A percentile compares a stretch with the other conserved stretches of the same genome.
Conservation (phyloP, 2,888 invertebrate genomes). For the Epistrophella euchroma region DNA sequence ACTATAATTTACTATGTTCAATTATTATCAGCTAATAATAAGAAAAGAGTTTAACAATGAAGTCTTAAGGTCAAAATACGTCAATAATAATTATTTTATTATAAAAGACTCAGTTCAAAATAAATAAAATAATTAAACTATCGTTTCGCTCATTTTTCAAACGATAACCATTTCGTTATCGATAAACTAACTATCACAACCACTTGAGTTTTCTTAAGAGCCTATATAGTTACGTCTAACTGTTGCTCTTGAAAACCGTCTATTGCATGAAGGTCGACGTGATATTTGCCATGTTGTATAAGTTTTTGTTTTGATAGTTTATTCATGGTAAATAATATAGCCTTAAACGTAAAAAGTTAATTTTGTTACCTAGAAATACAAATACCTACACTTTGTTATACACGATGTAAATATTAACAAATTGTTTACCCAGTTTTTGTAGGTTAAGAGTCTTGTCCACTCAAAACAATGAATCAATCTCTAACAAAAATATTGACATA, state of each 20-base stretch:
- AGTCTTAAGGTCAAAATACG: slow-evolving; percentile 11
- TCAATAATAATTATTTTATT: slow-evolving; percentile 1
- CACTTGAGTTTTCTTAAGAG: slow-evolving; percentile 15
- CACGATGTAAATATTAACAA: background rate
- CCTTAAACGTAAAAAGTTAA: background rate
- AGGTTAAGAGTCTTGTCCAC: slow-evolving; percentile 1
- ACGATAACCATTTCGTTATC: slow-evolving; percentile 16
- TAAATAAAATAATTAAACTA: slow-evolving; percentile 2
- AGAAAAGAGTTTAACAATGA: slow-evolving; percentile 1
- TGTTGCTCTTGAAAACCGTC: slow-evolving; percentile 22
- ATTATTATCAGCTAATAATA: slow-evolving; percentile 3
- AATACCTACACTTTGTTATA: background rate
- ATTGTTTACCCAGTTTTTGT: background rate
- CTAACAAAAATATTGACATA: background rate
- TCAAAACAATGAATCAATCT: background rate
- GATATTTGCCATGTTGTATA: slow-evolving; percentile 52
- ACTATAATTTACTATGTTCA: background rate
- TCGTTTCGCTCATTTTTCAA: background rate
- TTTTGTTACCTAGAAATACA: slow-evolving; percentile 1
- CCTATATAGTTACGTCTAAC: slow-evolving; percentile 36
- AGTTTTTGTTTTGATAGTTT: slow-evolving; percentile 1
- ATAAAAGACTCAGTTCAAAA: background rate
- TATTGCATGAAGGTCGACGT: slow-evolving; percentile 67
- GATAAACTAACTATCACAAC: slow-evolving; percentile 4
- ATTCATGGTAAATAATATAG: background rate